phyloP scores from a whole-genome alignment of 1,140 invertebrate genomes.

The Bombus confusus region DNA sequence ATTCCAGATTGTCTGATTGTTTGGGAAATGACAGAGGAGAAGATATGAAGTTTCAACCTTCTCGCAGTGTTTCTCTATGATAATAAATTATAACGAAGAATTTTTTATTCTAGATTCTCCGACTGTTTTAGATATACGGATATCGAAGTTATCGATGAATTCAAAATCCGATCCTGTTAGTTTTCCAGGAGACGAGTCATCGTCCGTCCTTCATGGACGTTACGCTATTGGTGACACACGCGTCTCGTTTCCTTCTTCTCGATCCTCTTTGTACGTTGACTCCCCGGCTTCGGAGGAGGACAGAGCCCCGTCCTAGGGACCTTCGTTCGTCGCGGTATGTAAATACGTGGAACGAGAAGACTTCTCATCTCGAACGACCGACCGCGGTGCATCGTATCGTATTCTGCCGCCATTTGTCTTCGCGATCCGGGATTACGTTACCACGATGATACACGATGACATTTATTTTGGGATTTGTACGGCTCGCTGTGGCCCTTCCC shows the following conservation, averaged over 20 bases:
- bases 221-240: constrained; percentile 55
- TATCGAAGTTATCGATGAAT: background rate
- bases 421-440: constrained; percentile 71
- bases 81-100: background rate
- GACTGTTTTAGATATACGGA: background rate
- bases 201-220: constrained; percentile 65
- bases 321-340: constrained; percentile 62
- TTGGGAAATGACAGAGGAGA: background rate
- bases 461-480: constrained; percentile 71
- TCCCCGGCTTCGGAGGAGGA: constrained; percentile 36
- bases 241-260: constrained; percentile 42
- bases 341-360: constrained; percentile 67
- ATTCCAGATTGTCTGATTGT: background rate
- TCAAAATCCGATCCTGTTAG: constrained; percentile 46
- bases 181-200: constrained; percentile 58
- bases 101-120: background rate
- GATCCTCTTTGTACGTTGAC: constrained; percentile 45
- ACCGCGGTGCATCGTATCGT: constrained; percentile 70
- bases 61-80: background rate
- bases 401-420: constrained; percentile 71
- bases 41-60: background rate
- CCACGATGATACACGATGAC: constrained; percentile 72
- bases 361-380: constrained; percentile 61
- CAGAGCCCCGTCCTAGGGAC: constrained; percentile 39
- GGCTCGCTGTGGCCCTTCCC: constrained; percentile 48